Evolutionary conservation across 2,888 invertebrate species (phyloP).

Genomic region (Entomobrya multifasciata): DNA sequence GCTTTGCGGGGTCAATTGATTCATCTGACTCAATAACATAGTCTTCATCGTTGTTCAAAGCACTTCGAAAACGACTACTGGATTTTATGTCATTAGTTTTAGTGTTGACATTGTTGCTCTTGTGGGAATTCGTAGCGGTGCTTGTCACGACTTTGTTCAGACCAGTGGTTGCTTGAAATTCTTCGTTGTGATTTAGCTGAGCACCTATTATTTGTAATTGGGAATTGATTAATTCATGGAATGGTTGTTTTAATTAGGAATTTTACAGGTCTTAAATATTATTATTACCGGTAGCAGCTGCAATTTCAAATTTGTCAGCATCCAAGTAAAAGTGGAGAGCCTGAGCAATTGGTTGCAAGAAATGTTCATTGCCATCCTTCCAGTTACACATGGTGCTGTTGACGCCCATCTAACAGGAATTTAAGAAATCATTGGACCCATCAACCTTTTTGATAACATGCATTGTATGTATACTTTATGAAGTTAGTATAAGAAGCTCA

Average conservation of each 20-base stretch:
- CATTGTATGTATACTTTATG: not conserved
- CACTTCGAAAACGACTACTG: conserved; percentile 45
- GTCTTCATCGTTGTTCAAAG: conserved; percentile 46
- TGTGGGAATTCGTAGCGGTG: not conserved
- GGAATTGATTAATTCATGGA: conserved; percentile 13
- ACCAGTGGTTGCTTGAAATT: conserved; percentile 69
- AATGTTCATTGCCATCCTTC: conserved; percentile 71
- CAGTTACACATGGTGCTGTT: conserved; percentile 77
- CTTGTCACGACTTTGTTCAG: not conserved
- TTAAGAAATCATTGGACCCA: not conserved
- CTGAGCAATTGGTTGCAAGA: conserved; percentile 74
- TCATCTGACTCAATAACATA: conserved; percentile 56
- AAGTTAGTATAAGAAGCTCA: conserved; percentile 48
- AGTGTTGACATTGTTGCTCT: conserved; percentile 3
- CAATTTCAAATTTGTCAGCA: conserved; percentile 74
- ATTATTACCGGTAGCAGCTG: conserved; percentile 75
- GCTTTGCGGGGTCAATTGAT: conserved; percentile 38
- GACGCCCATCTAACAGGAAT: conserved; percentile 74
- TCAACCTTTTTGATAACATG: not conserved
- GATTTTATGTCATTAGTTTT: conserved; percentile 32
- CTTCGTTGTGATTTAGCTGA: conserved; percentile 71
- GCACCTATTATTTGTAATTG: conserved; percentile 52
- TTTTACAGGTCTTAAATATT: no score
- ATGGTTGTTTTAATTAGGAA: no score
- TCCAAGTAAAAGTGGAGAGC: conserved; percentile 72